Percentiles rank a stretch among this genome's conserved stretches.
These are phyloP conservation scores for Pelobates fuscus DNA, from an alignment of 2,113 vertebrate genomes.

Conservation along the genomic window DNA sequence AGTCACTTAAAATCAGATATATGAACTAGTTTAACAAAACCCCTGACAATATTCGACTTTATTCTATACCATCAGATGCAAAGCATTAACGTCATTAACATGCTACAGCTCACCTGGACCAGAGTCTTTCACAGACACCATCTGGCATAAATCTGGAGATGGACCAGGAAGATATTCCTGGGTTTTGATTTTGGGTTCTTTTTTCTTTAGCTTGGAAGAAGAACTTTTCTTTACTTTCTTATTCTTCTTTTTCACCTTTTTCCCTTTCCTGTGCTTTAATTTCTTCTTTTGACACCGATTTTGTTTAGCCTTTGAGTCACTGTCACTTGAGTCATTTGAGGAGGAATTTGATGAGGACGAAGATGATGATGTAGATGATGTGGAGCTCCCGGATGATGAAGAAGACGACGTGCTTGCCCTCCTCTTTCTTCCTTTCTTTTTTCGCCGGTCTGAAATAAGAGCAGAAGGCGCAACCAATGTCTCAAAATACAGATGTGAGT, in stretches of 20 bases:
- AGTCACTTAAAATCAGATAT: background rate
- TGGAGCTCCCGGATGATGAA: constrained; percentile 60
- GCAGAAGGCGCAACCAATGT: background rate
- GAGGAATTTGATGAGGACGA: constrained; percentile 67
- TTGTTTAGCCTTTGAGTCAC: constrained; percentile 64
- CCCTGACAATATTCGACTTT: no score
- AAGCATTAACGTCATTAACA: no score
- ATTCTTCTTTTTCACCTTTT: constrained; percentile 67
- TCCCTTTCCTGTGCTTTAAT: constrained; percentile 72
- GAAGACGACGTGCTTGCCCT: constrained; percentile 75
- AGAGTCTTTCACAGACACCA: constrained; percentile 69
- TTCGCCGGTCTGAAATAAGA: constrained; percentile 72
- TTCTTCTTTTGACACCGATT: constrained; percentile 64
- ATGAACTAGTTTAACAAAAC: no score
- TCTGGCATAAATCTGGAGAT: constrained; percentile 83
- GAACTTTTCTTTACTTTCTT: constrained; percentile 69
- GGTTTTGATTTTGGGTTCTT: constrained; percentile 54
- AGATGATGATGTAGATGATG: constrained; percentile 69
- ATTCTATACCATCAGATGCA: no score
- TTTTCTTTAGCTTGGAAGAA: constrained; percentile 60
- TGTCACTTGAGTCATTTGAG: constrained; percentile 62
- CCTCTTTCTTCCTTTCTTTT: constrained; percentile 70
- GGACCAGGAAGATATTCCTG: constrained; percentile 64
- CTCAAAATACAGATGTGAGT: no score
- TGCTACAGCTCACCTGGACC: constrained; percentile 75